phyloP scores from a whole-genome alignment of 2,797 vertebrate species.

The Sebastiscus tertius region DNA sequence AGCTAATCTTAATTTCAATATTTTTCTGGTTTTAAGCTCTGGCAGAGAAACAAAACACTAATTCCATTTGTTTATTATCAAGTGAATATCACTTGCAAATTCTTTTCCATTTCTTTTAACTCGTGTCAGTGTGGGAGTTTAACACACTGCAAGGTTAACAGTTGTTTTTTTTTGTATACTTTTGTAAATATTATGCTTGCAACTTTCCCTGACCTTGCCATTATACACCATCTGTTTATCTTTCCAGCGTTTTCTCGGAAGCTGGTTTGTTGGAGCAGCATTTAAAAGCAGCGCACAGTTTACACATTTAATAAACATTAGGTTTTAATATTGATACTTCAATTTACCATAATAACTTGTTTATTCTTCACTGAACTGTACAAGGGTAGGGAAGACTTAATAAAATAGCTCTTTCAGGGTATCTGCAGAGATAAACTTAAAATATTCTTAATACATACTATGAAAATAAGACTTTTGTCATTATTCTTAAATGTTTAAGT shows the following conservation, averaged over 20 bases:
- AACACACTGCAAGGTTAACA: not conserved
- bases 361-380: not conserved
- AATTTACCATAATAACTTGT: not conserved
- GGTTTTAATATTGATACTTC: not conserved
- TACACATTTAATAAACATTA: constrained; percentile 42
- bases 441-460: not conserved
- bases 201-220: not conserved
- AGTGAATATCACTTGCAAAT: not conserved
- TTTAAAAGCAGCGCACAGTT: constrained; percentile 17
- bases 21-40: constrained; percentile 15
- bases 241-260: constrained; percentile 35
- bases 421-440: not conserved
- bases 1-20: not conserved
- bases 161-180: not conserved
- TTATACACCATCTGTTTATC: constrained; percentile 25
- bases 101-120: not conserved
- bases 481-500: not conserved
- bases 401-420: not conserved
- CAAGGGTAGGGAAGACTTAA: not conserved
- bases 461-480: not conserved
- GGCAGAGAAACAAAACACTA: not conserved
- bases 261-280: not conserved
- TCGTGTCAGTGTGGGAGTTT: not conserved
- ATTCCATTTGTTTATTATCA: not conserved
- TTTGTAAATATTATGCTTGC: not conserved